phyloP scores from a whole-genome alignment of 2,797 vertebrate species.

The Eidolon dupreanum region DNA sequence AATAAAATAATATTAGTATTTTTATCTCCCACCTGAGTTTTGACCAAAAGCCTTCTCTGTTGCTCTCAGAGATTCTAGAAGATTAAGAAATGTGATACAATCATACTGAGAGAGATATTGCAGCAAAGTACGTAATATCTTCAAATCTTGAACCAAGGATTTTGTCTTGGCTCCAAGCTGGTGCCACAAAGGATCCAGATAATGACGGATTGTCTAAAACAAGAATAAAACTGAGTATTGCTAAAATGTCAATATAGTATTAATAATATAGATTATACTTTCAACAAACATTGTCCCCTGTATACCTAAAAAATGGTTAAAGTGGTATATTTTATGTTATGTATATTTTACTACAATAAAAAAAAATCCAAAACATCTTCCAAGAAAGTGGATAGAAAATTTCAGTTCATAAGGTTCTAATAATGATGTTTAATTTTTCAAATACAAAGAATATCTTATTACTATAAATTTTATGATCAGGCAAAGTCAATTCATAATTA shows the following conservation, averaged over 20 bases:
- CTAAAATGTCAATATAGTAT: background rate
- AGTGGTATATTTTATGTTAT: background rate
- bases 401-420: slow-evolving; percentile 48
- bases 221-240: slow-evolving; percentile 30
- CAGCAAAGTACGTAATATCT: slow-evolving; percentile 93
- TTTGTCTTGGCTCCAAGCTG: slow-evolving; percentile 97
- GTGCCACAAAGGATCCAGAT: slow-evolving; percentile 97
- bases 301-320: slow-evolving; percentile 29
- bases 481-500: background rate
- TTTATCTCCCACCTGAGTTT: slow-evolving; percentile 92
- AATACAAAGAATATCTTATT: slow-evolving; percentile 1
- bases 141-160: slow-evolving; percentile 96
- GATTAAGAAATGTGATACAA: slow-evolving; percentile 97
- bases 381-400: slow-evolving; percentile 15
- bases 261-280: slow-evolving; percentile 1
- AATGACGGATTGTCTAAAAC: slow-evolving; percentile 94
- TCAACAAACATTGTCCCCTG: background rate
- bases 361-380: background rate
- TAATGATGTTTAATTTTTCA: slow-evolving; percentile 35
- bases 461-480: background rate
- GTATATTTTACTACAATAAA: slow-evolving; percentile 5
- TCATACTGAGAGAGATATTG: slow-evolving; percentile 98
- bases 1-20: slow-evolving; percentile 25
- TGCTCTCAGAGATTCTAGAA: slow-evolving; percentile 95
- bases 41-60: slow-evolving; percentile 97